Evolutionary conservation across 2,888 invertebrate genomes (phyloP), one percentile per base, ranked within the genome.

Genomic region (Apomyelois bistriatella): DNA sequence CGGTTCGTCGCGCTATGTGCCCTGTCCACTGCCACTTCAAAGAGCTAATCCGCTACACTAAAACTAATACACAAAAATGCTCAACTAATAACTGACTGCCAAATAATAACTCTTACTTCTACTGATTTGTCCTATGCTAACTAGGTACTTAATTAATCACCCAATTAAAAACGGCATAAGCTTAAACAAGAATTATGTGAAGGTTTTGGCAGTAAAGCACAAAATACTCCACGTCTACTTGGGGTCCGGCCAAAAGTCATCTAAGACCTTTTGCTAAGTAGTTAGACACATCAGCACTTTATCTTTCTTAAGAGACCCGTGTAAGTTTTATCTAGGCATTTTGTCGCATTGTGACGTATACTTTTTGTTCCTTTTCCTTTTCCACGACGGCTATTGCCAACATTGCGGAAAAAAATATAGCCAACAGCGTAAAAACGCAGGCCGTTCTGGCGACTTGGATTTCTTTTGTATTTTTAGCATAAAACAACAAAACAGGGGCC

Each of bases 301-400:
- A 48, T 48, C 48, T 37, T 48, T 48, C 48, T 48, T 48, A 48
- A 28, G 28, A 37, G 28, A 22, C 48, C 37, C 38, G 28, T 35
- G 36, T 48, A 38, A 38, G 28, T 48, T 46, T 48, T 48, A 22
- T 48, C 48, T 48, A 48, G 48, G 48, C 28, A 37, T 36, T 28
- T 48, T 48, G 48, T 48, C 38, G 48, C 48, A 28, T 15, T 48
- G 48, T 48, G 48, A 48, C 48, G 48, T 38, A 38, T 38, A 48
- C 37, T 48, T 48, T 38, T 48, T 48, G 37, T 48, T 38, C 38
- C 15, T 12, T 15, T 46, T 46, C 16, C 32, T 46, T 32, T 28
- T 35, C 15, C 46, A 22, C 22, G 22, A 22, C 22, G 22, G 5
- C 3, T 46, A 46, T 46, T 32, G 46, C 46, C 30, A 46, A 46